Percentiles rank a stretch among this genome's conserved stretches.
These are phyloP conservation scores for Pharmacophagus antenor DNA, from an alignment of 2,888 invertebrate genomes.

Conservation along the genomic window DNA sequence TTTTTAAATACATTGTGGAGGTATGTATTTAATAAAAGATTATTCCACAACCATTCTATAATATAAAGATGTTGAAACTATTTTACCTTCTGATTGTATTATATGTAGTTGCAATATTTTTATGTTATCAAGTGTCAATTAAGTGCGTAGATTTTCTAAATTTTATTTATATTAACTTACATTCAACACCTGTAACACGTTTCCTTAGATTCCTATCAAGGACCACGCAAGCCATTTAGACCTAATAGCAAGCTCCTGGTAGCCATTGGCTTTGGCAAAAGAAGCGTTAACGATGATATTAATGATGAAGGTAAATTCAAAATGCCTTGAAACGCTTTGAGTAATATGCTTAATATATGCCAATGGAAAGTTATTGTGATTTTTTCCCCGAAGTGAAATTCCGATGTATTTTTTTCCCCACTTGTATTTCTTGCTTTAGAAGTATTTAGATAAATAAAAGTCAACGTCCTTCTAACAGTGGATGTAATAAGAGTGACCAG, in stretches of 20 bases:
- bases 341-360: neutral
- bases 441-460: slow-evolving; percentile 32
- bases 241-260: slow-evolving; percentile 62
- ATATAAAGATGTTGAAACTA: too few species aligned
- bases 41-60: too few species aligned
- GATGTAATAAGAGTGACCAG: slow-evolving; percentile 68
- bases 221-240: slow-evolving; percentile 54
- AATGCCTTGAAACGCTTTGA: slow-evolving; percentile 15
- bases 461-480: slow-evolving; percentile 56
- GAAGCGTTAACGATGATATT: slow-evolving; percentile 57
- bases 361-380: neutral
- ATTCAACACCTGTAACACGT: slow-evolving; percentile 24
- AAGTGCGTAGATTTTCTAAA: neutral
- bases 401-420: neutral
- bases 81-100: too few species aligned
- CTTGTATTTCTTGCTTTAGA: neutral
- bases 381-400: neutral
- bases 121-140: too few species aligned
- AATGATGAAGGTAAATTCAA: slow-evolving; percentile 63
- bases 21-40: too few species aligned
- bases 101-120: too few species aligned
- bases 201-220: slow-evolving; percentile 29
- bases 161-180: neutral
- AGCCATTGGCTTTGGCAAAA: slow-evolving; percentile 66
- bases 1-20: too few species aligned